Conservation (phyloP, 1,140 invertebrate genomes). For the Ceratitis capitata region DNA sequence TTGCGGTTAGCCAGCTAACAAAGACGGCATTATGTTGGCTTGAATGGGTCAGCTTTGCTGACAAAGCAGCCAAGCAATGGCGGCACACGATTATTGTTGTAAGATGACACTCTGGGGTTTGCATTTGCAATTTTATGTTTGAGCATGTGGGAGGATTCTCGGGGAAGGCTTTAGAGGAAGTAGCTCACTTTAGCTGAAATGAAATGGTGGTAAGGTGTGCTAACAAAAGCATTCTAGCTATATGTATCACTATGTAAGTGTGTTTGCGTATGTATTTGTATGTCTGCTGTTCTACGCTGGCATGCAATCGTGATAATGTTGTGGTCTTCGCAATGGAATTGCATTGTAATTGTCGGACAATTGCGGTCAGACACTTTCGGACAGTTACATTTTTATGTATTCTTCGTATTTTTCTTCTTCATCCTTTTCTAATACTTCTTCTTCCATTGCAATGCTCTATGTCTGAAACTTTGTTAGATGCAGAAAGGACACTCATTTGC, state of each 20-base stretch:
- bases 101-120: conserved; percentile 23
- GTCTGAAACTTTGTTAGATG: background rate
- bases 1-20: conserved; percentile 12
- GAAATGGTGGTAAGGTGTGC: too few relatives aligned
- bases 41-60: conserved; percentile 10
- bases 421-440: background rate
- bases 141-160: background rate
- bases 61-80: background rate
- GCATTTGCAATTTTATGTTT: background rate
- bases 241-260: too few relatives aligned
- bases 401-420: background rate
- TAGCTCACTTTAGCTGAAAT: background rate
- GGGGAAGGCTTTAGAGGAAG: too few relatives aligned
- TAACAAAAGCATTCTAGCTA: too few relatives aligned
- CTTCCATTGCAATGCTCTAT: background rate
- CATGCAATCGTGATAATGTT: conserved; percentile 33
- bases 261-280: too few relatives aligned
- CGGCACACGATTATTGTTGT: conserved; percentile 25
- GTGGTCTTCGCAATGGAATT: conserved; percentile 28
- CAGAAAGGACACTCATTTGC: background rate
- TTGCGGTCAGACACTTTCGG: conserved; percentile 28
- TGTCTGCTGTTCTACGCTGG: background rate
- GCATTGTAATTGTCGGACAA: conserved; percentile 36
- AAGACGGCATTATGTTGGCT: background rate
- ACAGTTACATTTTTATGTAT: conserved; percentile 25